phyloP scores from a whole-genome alignment of 2,888 invertebrate species.

The Torymus texanus region DNA sequence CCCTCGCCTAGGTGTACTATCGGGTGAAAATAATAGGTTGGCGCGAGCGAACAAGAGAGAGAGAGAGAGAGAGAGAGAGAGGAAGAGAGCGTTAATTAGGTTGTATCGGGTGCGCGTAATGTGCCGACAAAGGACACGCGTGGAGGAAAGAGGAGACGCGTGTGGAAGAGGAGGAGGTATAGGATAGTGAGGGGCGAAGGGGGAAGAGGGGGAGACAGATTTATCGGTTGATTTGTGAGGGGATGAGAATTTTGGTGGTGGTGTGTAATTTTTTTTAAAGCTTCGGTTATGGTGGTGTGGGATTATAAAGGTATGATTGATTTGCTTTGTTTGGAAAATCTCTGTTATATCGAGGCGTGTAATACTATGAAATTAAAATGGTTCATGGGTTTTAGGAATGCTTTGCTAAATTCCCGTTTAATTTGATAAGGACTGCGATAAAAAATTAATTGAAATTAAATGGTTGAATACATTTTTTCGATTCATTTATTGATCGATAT shows the following conservation, averaged over 20 bases:
- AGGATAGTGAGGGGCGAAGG: not conserved
- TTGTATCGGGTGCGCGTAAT: slow-evolving; percentile 70
- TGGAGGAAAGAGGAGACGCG: slow-evolving; percentile 10
- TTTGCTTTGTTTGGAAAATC: not conserved
- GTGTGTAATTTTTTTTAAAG: too few species aligned
- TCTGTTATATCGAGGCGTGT: too few species aligned
- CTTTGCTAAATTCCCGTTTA: too few species aligned
- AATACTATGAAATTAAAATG: too few species aligned
- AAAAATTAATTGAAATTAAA: too few species aligned
- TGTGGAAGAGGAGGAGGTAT: not conserved
- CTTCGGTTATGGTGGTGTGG: not conserved
- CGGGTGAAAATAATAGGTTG: slow-evolving; percentile 71
- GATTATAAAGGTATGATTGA: not conserved
- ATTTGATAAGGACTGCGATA: too few species aligned
- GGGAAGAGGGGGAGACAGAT: slow-evolving; percentile 10
- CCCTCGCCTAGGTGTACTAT: slow-evolving; percentile 62
- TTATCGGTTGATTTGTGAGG: slow-evolving; percentile 31
- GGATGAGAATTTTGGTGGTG: not conserved
- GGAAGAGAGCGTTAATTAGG: slow-evolving; percentile 69
- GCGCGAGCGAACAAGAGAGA: slow-evolving; percentile 60
- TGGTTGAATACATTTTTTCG: too few species aligned
- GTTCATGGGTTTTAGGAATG: too few species aligned
- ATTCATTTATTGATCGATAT: too few species aligned
- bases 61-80: slow-evolving; percentile 60
- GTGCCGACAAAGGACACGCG: slow-evolving; percentile 56